A percentile compares a stretch with the other conserved stretches of the same genome.
These are phyloP conservation scores for Garra rufa DNA, from an alignment of 2,113 vertebrate species.

Conservation along the genomic window DNA sequence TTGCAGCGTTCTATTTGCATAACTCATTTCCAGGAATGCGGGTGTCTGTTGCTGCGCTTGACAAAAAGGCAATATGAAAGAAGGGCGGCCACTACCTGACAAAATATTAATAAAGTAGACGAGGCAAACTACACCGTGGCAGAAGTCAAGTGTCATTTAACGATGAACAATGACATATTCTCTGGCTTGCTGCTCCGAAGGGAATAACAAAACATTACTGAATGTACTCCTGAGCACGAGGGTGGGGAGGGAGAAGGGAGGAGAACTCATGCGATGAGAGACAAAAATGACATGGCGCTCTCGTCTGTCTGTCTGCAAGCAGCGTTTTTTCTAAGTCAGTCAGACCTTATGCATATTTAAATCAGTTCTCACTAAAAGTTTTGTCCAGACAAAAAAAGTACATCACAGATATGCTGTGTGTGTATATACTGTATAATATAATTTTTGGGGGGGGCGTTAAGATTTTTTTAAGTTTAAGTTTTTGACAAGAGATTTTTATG, in stretches of 20 bases:
- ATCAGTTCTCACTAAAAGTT: background rate
- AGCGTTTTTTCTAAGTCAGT: background rate
- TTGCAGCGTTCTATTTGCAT: slow-evolving; percentile 57
- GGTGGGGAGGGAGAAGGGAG: background rate
- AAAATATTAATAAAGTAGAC: slow-evolving; percentile 57
- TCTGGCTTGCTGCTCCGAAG: slow-evolving; percentile 7
- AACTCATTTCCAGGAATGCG: slow-evolving; percentile 60
- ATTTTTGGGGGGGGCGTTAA: too few species aligned
- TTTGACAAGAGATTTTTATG: too few species aligned
- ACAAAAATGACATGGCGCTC: slow-evolving; percentile 1
- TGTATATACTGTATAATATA: too few species aligned
- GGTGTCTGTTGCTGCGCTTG: slow-evolving; percentile 52
- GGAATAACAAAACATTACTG: slow-evolving; percentile 46
- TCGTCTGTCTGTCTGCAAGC: slow-evolving; percentile 21
- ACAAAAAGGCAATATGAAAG: slow-evolving; percentile 52
- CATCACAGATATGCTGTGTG: too few species aligned
- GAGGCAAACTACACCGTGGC: slow-evolving; percentile 35
- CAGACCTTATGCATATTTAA: background rate
- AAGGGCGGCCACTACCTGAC: slow-evolving; percentile 49
- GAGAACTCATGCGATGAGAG: slow-evolving; percentile 7
- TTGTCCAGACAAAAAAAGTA: too few species aligned
- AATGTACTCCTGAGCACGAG: slow-evolving; percentile 41
- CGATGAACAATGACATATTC: slow-evolving; percentile 45
- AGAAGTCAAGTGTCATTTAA: slow-evolving; percentile 56
- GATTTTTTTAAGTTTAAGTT: too few species aligned